phyloP scores from a whole-genome alignment of 1,140 invertebrate genomes.

The Pteromalus puparum region DNA sequence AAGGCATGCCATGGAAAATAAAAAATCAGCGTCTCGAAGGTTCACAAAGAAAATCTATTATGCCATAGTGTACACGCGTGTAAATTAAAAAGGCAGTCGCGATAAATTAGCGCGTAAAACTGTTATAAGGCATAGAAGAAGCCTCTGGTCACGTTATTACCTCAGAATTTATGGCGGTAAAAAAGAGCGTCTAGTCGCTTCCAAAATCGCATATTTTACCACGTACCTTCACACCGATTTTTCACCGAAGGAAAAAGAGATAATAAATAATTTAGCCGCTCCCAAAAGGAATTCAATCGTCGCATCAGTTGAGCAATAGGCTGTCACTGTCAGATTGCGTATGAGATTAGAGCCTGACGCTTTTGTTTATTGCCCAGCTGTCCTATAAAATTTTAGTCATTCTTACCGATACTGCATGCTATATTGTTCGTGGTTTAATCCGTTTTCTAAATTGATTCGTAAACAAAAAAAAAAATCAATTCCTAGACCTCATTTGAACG shows the following conservation, averaged over 20 bases:
- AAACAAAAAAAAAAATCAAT: too few species aligned
- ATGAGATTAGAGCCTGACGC: too few species aligned
- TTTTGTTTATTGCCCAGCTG: too few species aligned
- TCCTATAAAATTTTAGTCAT: too few species aligned
- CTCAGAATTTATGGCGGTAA: neutral
- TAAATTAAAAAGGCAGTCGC: neutral
- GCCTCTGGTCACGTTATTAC: too few species aligned
- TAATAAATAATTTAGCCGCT: neutral
- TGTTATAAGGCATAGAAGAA: neutral
- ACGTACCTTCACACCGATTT: neutral
- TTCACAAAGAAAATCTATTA: neutral
- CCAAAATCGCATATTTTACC: neutral
- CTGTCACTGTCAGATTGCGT: too few species aligned
- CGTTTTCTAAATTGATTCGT: too few species aligned
- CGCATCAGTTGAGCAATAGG: neutral
- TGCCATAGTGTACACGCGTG: neutral
- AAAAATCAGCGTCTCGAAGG: neutral
- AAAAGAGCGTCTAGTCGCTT: neutral
- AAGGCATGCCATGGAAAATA: neutral
- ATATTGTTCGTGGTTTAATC: too few species aligned
- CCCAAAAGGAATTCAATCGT: neutral
- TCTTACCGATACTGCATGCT: too few species aligned
- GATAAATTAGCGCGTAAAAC: neutral
- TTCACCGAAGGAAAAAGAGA: neutral
- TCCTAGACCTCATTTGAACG: too few species aligned